These are phyloP conservation scores for Eremobia ochroleuca DNA, from an alignment of 2,888 invertebrate genomes.

Conservation along the genomic window DNA sequence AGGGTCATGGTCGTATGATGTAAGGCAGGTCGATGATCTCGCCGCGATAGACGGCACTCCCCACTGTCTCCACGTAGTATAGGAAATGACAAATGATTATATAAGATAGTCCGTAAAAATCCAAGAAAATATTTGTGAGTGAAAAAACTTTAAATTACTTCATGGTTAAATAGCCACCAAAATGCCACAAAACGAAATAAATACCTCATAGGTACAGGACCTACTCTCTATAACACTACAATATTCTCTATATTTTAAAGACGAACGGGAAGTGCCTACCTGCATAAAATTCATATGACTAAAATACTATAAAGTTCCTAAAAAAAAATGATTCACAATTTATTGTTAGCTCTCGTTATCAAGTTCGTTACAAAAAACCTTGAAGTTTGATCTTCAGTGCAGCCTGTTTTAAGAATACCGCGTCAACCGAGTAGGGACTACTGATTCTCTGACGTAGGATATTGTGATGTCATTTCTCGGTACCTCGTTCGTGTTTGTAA, in stretches of 20 bases:
- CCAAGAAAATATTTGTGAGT: neutral
- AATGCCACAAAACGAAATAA: neutral
- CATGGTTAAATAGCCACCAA: neutral
- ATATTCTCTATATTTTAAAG: constrained; percentile 3
- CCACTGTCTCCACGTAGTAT: too few species aligned
- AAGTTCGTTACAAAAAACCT: constrained; percentile 37
- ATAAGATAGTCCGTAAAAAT: neutral
- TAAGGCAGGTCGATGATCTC: constrained; percentile 24
- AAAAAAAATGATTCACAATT: constrained; percentile 25
- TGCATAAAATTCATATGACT: neutral
- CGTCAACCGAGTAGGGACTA: neutral
- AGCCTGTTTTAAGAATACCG: constrained; percentile 15
- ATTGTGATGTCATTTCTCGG: constrained; percentile 20
- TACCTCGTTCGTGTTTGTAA: constrained; percentile 1
- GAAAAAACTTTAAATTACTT: neutral
- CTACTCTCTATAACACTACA: neutral
- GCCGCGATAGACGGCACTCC: neutral
- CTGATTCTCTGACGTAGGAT: constrained; percentile 21
- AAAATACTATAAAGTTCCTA: neutral
- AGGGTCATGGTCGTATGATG: constrained; percentile 21
- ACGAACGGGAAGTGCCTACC: neutral
- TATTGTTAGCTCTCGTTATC: constrained; percentile 45
- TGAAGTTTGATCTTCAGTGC: constrained; percentile 28
- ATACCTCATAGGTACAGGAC: neutral
- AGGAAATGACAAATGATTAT: neutral